A percentile compares a stretch with the other conserved stretches of the same genome.
Evolutionary conservation across 2,888 invertebrate species (phyloP).

Genomic region (Dynastes maya): DNA sequence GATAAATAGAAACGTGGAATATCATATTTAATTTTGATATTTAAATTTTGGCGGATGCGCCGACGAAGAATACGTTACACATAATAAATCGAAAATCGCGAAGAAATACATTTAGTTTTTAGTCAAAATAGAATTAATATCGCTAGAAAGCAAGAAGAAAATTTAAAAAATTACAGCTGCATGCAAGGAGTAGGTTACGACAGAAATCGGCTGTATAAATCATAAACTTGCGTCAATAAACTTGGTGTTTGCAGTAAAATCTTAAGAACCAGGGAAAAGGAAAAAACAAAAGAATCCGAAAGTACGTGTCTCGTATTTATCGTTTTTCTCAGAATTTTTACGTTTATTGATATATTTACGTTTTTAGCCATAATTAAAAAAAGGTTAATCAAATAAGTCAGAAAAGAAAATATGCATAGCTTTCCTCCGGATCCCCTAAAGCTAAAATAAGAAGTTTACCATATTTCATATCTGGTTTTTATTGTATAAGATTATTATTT

Average conservation of each 20-base stretch:
- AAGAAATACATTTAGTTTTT: not conserved
- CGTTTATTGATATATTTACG: not conserved
- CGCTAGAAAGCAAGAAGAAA: not conserved
- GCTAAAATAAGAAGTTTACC: slow-evolving; percentile 8
- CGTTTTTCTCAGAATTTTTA: slow-evolving; percentile 25
- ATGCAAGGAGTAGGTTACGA: slow-evolving; percentile 29
- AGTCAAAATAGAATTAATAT: not conserved
- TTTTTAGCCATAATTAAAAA: not conserved
- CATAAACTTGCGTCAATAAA: slow-evolving; percentile 42
- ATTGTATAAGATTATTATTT: slow-evolving; percentile 36
- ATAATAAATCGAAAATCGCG: too few relatives aligned
- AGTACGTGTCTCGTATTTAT: slow-evolving; percentile 21
- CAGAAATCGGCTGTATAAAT: slow-evolving; percentile 40
- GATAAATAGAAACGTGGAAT: slow-evolving; percentile 13
- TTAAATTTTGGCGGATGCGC: too few relatives aligned
- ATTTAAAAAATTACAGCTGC: slow-evolving; percentile 26
- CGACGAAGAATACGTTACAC: too few relatives aligned
- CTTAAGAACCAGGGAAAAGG: slow-evolving; percentile 2
- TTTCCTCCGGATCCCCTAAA: too few relatives aligned
- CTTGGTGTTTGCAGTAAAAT: slow-evolving; percentile 39
- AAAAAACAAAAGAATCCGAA: slow-evolving; percentile 18
- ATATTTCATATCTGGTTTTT: slow-evolving; percentile 17
- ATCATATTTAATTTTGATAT: not conserved
- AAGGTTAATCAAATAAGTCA: not conserved
- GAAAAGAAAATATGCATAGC: too few relatives aligned